Evolutionary conservation across 1,140 invertebrate species (phyloP), one percentile per base, ranked within the genome.

Genomic region (Odontomachus brunneus): DNA sequence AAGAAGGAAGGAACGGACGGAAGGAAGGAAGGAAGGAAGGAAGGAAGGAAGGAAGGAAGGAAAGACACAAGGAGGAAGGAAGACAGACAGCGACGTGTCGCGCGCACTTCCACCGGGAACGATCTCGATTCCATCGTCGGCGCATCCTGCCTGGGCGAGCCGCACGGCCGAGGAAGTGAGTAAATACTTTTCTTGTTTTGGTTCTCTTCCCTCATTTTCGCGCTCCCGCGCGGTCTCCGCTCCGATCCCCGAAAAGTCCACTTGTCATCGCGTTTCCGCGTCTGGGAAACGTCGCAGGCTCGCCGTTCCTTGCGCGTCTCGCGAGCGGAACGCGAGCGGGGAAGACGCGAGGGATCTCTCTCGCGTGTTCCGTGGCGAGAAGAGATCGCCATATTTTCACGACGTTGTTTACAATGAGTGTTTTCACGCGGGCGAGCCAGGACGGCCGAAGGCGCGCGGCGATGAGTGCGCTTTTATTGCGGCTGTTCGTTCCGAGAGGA

Each of bases 111-210:
- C 81, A 44, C 55, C 67, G 55, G 44, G n/a, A 76, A 26, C 69
- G 67, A 71, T 75, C 53, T 62, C 67, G 65, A 82, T 85, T 80
- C 60, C 63, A 67, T 26, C 65, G 67, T 26, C 67, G 17, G 67
- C 38, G 38, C 24, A 44, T 44, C 38, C 38, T 44, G 74, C 12
- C 62, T 81, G 67, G 62, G 19, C 75, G 71, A 84, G 59, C 78
- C 51, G 55, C 49, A 75, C 49, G 55, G 63, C 29, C 84, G 71
- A 87, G 80, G 85, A 87, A 84, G 85, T 89, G 85, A 89, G 87
- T 89, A 89, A 89, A 89, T 83, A 89, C 75, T 84, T 87, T 86
- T 84, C 55, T 71, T 63, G 38, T 55, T 26, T 29, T 59, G 12
- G 59, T 51, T 55, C 26, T 59, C 3, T 26, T 44, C 29, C 24